Percentiles rank a stretch among this genome's conserved stretches.
These are phyloP conservation scores for Aphodius granarius DNA, from an alignment of 2,888 invertebrate genomes.

Conservation along the genomic window DNA sequence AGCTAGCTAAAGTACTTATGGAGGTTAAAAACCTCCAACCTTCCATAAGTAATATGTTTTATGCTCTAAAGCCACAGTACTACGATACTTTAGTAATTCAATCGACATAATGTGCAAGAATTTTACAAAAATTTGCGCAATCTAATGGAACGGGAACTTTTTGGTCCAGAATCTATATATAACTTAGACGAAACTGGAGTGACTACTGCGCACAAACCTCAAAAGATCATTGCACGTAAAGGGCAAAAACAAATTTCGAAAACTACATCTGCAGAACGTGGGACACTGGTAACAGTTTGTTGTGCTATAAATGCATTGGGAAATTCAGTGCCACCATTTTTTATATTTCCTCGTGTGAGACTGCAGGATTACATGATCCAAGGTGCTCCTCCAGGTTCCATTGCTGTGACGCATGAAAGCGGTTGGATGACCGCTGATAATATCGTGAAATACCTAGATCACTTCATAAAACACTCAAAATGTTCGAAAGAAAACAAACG, in stretches of 20 bases:
- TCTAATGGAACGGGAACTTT: no score
- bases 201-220: background rate
- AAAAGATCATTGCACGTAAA: background rate
- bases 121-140: no score
- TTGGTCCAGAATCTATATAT: no score
- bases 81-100: constrained; percentile 28
- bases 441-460: constrained; percentile 25
- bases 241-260: constrained; percentile 23
- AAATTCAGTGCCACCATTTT: constrained; percentile 40
- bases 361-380: constrained; percentile 32
- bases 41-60: constrained; percentile 19
- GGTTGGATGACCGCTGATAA: constrained; percentile 33
- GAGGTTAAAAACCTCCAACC: constrained; percentile 25
- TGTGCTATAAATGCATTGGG: constrained; percentile 39
- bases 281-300: constrained; percentile 37
- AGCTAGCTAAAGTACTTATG: constrained; percentile 29
- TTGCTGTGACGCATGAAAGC: constrained; percentile 28
- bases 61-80: constrained; percentile 23
- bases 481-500: background rate
- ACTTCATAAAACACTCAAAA: constrained; percentile 24
- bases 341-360: constrained; percentile 40
- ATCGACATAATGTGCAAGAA: no score
- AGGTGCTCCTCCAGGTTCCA: constrained; percentile 30
- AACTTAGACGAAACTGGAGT: no score
- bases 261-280: constrained; percentile 39